A percentile compares a stretch with the other conserved stretches of the same genome.
phyloP scores from a whole-genome alignment of 2,888 invertebrate genomes.

The Spicauda simplicius region DNA sequence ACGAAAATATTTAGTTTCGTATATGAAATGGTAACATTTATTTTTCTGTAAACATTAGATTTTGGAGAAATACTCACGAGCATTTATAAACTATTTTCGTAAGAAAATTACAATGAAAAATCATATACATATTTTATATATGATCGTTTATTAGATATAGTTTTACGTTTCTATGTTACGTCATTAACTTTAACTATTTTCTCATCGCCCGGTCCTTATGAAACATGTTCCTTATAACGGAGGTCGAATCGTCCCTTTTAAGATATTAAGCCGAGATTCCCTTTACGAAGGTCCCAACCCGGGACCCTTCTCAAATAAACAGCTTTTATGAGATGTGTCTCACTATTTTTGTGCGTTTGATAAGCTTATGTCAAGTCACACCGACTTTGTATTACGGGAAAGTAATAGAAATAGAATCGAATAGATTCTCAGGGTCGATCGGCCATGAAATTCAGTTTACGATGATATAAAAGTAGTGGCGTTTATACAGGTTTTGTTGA shows the following conservation, averaged over 20 bases:
- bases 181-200: background rate
- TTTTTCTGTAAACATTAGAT: too few species aligned
- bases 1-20: too few species aligned
- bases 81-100: too few species aligned
- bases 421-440: slow-evolving; percentile 19
- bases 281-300: slow-evolving; percentile 43
- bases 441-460: slow-evolving; percentile 18
- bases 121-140: too few species aligned
- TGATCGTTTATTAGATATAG: too few species aligned
- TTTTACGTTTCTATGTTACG: too few species aligned
- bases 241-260: slow-evolving; percentile 50
- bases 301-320: slow-evolving; percentile 55
- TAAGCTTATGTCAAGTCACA: slow-evolving; percentile 40
- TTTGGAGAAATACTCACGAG: too few species aligned
- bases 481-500: background rate
- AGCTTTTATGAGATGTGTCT: slow-evolving; percentile 52
- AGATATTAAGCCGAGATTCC: slow-evolving; percentile 55
- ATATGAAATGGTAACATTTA: too few species aligned
- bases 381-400: slow-evolving; percentile 24
- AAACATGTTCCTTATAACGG: background rate
- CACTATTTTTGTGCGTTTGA: slow-evolving; percentile 49
- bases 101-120: too few species aligned
- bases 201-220: background rate
- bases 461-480: background rate
- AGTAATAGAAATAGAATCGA: slow-evolving; percentile 20